These are phyloP conservation scores for Rhingia campestris DNA, from an alignment of 2,888 invertebrate species.

Conservation along the genomic window DNA sequence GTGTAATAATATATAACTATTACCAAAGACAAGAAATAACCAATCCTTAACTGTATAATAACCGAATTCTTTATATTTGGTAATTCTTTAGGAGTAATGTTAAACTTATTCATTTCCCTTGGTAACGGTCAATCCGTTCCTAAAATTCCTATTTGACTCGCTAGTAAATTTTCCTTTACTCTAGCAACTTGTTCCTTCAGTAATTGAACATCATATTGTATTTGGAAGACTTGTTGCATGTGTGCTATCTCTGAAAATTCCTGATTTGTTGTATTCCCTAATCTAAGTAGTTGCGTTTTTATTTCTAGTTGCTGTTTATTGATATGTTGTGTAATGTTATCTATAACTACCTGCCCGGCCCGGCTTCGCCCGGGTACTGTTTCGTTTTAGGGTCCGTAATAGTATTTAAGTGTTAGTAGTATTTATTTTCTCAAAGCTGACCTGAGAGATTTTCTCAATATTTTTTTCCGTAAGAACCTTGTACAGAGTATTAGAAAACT, in stretches of 20 bases:
- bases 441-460: too few relatives aligned
- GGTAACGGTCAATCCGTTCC: slow-evolving; percentile 18
- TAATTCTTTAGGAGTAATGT: neutral
- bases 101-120: slow-evolving; percentile 34
- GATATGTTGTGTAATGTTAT: slow-evolving; percentile 31
- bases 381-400: too few relatives aligned
- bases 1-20: too few relatives aligned
- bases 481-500: too few relatives aligned
- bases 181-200: slow-evolving; percentile 32
- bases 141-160: slow-evolving; percentile 32
- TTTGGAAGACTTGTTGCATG: slow-evolving; percentile 38
- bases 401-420: too few relatives aligned
- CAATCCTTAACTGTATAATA: too few relatives aligned
- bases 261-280: slow-evolving; percentile 21
- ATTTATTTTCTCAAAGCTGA: too few relatives aligned
- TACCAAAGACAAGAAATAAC: too few relatives aligned
- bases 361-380: too few relatives aligned
- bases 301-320: slow-evolving; percentile 24
- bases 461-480: too few relatives aligned
- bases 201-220: slow-evolving; percentile 16
- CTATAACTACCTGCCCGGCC: too few relatives aligned
- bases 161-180: slow-evolving; percentile 32
- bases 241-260: slow-evolving; percentile 27
- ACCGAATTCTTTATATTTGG: too few relatives aligned
- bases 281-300: neutral